Evolutionary conservation across 2,797 vertebrate species (phyloP), one percentile per base, ranked within the genome.

Genomic region (Sandelia bainsii): DNA sequence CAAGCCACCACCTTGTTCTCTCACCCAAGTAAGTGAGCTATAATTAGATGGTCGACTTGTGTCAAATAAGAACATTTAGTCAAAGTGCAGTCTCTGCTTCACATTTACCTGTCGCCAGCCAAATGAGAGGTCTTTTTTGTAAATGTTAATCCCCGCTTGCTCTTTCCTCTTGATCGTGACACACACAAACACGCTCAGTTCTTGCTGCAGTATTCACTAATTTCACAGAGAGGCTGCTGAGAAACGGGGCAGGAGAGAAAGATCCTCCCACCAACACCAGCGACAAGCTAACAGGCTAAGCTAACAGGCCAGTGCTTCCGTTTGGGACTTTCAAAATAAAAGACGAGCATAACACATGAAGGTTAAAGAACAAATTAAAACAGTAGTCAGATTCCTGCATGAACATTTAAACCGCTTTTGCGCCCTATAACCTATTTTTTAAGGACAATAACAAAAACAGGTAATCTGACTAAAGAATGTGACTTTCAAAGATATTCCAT

Each of bases 1-100:
- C 60, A 53, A 85, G 88, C 88, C 90, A 81, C 86, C 93, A 91
- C 92, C 92, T 92, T 79, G 81, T 89, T 84, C 82, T 61, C 57
- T 49, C 72, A 77, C 68, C 57, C 65, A 83, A 87, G 42, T 85
- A 76, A 80, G 69, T 75, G 29, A 69, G 77, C 75, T 64, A 65
- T 46, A 80, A 86, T 81, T 56, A 82, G 32, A 64, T 60, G 11
- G 50, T 53, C 75, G 62, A 80, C 64, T 66, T 65, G 23, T 73
- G 68, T 69, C 76, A 56, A 59, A 69, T 29, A 17, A 62, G 13
- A 71, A 37, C 8, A 54, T 72, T 20, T 1, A 53, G 48, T 22
- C 44, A 57, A 81, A 83, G 48, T 50, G 6, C 56, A 60, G 58
- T 20, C 10, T 29, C 8, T 8, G 27, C 6, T 25, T 69, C 11